Percentiles rank a stretch among this genome's conserved stretches.
Conservation (phyloP, 2,888 invertebrate species). For the Lymantria dispar region DNA sequence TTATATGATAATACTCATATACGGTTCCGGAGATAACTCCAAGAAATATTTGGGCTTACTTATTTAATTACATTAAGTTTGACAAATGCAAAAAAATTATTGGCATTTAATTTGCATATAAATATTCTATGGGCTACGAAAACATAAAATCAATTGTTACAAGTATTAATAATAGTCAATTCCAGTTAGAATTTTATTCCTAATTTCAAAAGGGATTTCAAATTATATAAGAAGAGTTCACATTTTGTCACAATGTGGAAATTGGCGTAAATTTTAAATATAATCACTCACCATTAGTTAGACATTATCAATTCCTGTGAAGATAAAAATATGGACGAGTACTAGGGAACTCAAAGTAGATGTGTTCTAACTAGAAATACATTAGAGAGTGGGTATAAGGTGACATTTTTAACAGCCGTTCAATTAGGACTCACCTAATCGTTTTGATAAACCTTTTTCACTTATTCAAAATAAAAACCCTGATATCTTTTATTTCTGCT, state of each 20-base stretch:
- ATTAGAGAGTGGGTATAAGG: too few relatives aligned
- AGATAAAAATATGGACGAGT: constrained; percentile 75
- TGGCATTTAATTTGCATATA: constrained; percentile 5
- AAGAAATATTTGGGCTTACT: constrained; percentile 5
- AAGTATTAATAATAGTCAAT: constrained; percentile 19
- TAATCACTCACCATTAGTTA: constrained; percentile 58
- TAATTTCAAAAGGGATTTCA: not conserved
- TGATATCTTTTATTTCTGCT: too few relatives aligned
- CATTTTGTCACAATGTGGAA: constrained; percentile 81
- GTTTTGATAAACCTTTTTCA: too few relatives aligned
- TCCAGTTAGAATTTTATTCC: constrained; percentile 20
- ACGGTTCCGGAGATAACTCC: constrained; percentile 4
- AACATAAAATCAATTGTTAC: constrained; percentile 1
- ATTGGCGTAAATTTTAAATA: constrained; percentile 54
- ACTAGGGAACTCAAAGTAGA: constrained; percentile 26
- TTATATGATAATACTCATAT: constrained; percentile 3
- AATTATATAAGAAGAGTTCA: constrained; percentile 34
- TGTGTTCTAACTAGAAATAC: not conserved
- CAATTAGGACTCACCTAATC: too few relatives aligned
- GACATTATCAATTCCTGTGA: constrained; percentile 76
- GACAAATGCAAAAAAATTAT: constrained; percentile 1
- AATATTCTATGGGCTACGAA: constrained; percentile 5
- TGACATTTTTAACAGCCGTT: too few relatives aligned
- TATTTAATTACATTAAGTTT: constrained; percentile 3
- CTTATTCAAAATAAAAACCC: too few relatives aligned